Evolutionary conservation across 2,888 invertebrate genomes (phyloP).

Genomic region (Azorinus chamasolen): DNA sequence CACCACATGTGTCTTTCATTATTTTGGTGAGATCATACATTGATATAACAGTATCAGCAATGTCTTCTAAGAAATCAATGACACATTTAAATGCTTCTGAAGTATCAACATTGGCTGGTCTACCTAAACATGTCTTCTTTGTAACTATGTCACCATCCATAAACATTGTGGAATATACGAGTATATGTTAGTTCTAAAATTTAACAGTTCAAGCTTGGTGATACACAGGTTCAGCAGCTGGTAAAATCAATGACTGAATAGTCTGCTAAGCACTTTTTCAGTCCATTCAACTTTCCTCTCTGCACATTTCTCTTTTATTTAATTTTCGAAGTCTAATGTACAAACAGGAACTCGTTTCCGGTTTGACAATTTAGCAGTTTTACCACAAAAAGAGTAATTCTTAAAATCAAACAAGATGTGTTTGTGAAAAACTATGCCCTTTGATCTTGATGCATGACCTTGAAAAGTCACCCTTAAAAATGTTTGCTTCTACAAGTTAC

Average conservation of each 20-base stretch:
- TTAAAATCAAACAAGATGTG: slow-evolving; percentile 30
- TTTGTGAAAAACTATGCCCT: too few species aligned
- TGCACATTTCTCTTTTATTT: slow-evolving; percentile 4
- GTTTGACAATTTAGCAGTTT: slow-evolving; percentile 3
- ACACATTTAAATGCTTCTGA: slow-evolving; percentile 30
- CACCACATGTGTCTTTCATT: slow-evolving; percentile 33
- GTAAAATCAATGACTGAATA: slow-evolving; percentile 54
- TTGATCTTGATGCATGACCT: too few species aligned
- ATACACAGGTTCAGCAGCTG: slow-evolving; percentile 64
- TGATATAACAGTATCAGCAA: slow-evolving; percentile 34
- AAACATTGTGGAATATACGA: too few species aligned
- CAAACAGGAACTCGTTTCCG: slow-evolving; percentile 14
- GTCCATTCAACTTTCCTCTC: slow-evolving; percentile 38
- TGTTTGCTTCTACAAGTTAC: too few species aligned
- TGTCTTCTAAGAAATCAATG: slow-evolving; percentile 29
- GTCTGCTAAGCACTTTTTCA: slow-evolving; percentile 20
- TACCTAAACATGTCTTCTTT: not conserved
- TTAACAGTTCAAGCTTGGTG: slow-evolving; percentile 63
- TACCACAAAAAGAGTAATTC: slow-evolving; percentile 30
- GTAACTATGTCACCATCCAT: not conserved
- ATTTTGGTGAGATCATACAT: slow-evolving; percentile 30
- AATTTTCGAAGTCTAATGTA: slow-evolving; percentile 16
- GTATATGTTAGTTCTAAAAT: slow-evolving; percentile 49
- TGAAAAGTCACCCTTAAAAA: too few species aligned
- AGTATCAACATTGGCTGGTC: not conserved